phyloP scores from a whole-genome alignment of 2,888 invertebrate genomes.

The Ganaspis brasiliensis region DNA sequence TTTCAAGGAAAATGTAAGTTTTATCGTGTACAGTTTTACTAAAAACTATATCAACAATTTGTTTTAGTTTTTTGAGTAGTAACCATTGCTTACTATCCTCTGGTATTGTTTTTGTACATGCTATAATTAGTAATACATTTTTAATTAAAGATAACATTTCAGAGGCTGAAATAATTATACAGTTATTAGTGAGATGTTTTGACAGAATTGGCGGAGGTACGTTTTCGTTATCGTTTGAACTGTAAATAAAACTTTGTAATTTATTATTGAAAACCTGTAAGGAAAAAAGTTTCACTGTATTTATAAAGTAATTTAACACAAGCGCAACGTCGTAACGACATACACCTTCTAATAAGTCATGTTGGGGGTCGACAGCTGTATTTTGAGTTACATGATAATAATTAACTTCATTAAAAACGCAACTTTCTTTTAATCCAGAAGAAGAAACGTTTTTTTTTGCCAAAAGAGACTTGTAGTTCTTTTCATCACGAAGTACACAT shows the following conservation, averaged over 20 bases:
- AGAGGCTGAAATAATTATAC: constrained; percentile 58
- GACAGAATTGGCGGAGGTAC: constrained; percentile 52
- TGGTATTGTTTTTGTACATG: constrained; percentile 50
- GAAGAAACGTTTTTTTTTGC: neutral
- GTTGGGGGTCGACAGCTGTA: constrained; percentile 18
- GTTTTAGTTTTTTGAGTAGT: constrained; percentile 42
- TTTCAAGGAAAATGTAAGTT: constrained; percentile 18
- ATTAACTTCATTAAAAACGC: constrained; percentile 23
- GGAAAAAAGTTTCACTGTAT: constrained; percentile 51
- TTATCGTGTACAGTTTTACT: neutral
- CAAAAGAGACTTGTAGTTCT: neutral
- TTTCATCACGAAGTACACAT: neutral
- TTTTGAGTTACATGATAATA: constrained; percentile 21
- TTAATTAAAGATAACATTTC: constrained; percentile 60
- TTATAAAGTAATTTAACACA: constrained; percentile 50
- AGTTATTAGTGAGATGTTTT: constrained; percentile 50
- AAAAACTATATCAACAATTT: constrained; percentile 22
- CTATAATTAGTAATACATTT: constrained; percentile 58
- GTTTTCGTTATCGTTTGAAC: constrained; percentile 55
- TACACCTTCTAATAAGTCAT: constrained; percentile 39
- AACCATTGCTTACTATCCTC: constrained; percentile 53
- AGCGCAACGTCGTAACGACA: constrained; percentile 29
- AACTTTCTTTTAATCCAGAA: constrained; percentile 34
- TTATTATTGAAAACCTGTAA: constrained; percentile 54
- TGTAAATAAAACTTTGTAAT: constrained; percentile 58